Percentiles rank a stretch among this genome's conserved stretches.
Evolutionary conservation across 2,113 vertebrate genomes (phyloP).

Genomic region (Bungarus multicinctus): DNA sequence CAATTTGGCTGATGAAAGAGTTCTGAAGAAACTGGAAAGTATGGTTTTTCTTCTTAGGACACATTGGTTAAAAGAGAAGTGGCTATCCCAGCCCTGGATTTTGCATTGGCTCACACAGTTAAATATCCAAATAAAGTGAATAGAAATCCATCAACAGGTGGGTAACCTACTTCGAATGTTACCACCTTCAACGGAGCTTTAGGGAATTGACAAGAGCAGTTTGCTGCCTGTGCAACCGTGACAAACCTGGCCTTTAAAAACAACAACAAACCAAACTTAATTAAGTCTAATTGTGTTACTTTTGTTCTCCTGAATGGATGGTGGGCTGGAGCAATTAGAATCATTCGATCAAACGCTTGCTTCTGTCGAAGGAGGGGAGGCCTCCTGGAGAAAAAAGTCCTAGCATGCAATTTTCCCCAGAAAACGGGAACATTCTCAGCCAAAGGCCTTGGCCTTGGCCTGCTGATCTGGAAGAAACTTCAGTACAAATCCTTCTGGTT

Average conservation of each 20-base stretch:
- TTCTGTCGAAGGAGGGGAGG: constrained; percentile 63
- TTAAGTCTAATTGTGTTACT: constrained; percentile 60
- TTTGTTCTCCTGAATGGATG: constrained; percentile 62
- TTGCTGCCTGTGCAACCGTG: constrained; percentile 61
- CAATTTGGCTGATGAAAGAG: neutral
- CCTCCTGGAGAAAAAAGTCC: constrained; percentile 36
- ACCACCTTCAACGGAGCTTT: constrained; percentile 40
- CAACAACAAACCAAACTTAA: constrained; percentile 36
- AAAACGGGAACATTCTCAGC: neutral
- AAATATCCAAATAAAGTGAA: neutral
- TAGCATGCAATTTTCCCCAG: neutral
- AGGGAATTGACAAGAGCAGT: constrained; percentile 54
- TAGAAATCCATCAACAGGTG: neutral
- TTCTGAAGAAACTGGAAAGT: neutral
- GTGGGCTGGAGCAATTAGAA: constrained; percentile 59
- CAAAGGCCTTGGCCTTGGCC: neutral
- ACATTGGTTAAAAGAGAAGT: neutral
- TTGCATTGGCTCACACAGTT: neutral
- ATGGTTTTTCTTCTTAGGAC: neutral
- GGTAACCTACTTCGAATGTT: constrained; percentile 44
- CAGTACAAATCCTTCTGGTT: neutral
- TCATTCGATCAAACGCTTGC: constrained; percentile 57
- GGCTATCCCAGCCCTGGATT: neutral
- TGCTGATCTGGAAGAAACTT: neutral
- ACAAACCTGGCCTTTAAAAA: constrained; percentile 63